Conservation (phyloP, 2,113 vertebrate genomes). For the Hylia prasina region DNA sequence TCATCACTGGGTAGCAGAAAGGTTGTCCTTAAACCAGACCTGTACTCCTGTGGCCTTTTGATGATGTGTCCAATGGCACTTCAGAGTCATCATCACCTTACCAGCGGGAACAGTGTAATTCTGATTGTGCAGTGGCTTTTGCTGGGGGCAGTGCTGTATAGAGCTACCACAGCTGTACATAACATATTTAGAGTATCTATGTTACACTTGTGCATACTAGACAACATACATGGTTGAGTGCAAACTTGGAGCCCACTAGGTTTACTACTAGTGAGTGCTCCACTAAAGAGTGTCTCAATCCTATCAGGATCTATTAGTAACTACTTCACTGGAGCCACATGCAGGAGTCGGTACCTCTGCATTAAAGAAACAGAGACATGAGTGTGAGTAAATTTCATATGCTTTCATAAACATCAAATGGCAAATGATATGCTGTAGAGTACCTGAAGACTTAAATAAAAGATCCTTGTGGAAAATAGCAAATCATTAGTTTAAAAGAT, state of each 20-base stretch:
- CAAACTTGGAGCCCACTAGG: background rate
- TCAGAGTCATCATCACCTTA: background rate
- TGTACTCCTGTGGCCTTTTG: background rate
- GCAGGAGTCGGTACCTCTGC: background rate
- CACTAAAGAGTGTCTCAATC: background rate
- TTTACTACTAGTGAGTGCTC: background rate
- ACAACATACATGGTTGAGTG: background rate
- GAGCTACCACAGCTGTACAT: background rate
- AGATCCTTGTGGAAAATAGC: background rate
- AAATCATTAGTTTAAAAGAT: slow-evolving; percentile 22
- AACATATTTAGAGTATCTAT: background rate
- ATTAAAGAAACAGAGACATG: background rate
- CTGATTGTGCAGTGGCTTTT: background rate
- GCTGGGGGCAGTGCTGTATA: background rate
- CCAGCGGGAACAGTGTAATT: background rate
- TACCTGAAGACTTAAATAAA: slow-evolving; percentile 10
- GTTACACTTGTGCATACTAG: background rate
- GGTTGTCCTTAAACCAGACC: background rate
- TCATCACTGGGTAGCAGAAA: background rate
- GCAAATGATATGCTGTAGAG: background rate
- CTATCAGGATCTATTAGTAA: background rate
- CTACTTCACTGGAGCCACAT: background rate
- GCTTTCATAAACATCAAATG: background rate
- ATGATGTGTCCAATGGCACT: background rate
- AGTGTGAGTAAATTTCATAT: background rate